Evolutionary conservation across 2,888 invertebrate genomes (phyloP).

Genomic region (Cosmopolites sordidus): DNA sequence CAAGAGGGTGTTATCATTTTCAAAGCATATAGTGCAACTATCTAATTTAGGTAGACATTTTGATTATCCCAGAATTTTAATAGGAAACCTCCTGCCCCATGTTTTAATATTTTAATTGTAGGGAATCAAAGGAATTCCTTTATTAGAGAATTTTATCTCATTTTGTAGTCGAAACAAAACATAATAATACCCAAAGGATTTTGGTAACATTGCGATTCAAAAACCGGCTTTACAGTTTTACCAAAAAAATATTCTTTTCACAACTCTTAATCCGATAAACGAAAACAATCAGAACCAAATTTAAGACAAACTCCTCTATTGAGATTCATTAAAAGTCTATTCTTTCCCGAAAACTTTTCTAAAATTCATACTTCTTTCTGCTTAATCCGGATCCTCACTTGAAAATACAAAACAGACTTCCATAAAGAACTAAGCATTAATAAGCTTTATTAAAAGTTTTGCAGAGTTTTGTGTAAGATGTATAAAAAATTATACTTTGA

Average conservation of each 20-base stretch:
- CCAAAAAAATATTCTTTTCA: conserved; percentile 1
- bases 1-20: no score
- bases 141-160: not conserved
- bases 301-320: conserved; percentile 19
- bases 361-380: conserved; percentile 25
- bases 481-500: no score
- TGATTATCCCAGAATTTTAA: no score
- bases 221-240: no score
- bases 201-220: no score
- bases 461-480: no score
- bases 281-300: not conserved
- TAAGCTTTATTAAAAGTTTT: not conserved
- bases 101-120: not conserved
- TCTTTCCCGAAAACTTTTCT: conserved; percentile 19
- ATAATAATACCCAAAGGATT: no score
- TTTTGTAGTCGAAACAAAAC: no score
- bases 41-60: no score
- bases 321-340: conserved; percentile 8
- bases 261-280: not conserved
- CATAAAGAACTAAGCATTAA: not conserved
- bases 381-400: conserved; percentile 17
- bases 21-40: no score
- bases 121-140: not conserved
- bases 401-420: not conserved
- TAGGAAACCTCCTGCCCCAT: no score